Conservation (phyloP, 2,113 vertebrate genomes). For the Solenodon paradoxus region DNA sequence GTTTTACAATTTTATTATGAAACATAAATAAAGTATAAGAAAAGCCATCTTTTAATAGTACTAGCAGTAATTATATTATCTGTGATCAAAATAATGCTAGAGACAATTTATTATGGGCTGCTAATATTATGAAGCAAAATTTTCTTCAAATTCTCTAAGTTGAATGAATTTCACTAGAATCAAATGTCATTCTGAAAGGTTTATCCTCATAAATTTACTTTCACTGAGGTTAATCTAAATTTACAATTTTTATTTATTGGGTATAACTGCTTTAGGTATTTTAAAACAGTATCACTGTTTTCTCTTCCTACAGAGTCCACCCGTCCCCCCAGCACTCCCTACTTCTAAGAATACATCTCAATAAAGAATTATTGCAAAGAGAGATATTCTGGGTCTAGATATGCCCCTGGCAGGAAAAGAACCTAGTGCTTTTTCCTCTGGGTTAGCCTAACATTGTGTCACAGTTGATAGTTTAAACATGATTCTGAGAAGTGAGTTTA, state of each 20-base stretch:
- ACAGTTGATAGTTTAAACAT: conserved; percentile 53
- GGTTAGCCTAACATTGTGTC: background rate
- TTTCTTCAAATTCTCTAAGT: background rate
- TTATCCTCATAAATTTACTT: conserved; percentile 4
- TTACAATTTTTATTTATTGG: background rate
- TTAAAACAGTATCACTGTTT: background rate
- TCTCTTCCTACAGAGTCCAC: background rate
- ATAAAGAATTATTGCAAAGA: background rate
- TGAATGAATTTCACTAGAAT: background rate
- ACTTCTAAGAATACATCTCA: background rate
- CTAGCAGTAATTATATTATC: background rate
- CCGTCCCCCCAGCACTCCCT: no score
- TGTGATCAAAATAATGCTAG: background rate
- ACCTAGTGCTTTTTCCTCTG: background rate
- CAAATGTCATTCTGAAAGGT: background rate
- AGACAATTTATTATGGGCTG: background rate
- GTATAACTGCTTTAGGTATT: background rate
- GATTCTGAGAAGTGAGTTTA: conserved; percentile 33
- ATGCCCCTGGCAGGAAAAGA: background rate
- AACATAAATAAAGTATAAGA: background rate
- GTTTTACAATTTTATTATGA: background rate
- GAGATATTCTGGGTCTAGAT: background rate
- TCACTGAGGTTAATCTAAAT: background rate
- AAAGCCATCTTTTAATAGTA: background rate
- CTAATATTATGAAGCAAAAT: conserved; percentile 8